Base-by-base conservation (phyloP, 2,888 invertebrate genomes). In the Nomada lathburiana region DNA sequence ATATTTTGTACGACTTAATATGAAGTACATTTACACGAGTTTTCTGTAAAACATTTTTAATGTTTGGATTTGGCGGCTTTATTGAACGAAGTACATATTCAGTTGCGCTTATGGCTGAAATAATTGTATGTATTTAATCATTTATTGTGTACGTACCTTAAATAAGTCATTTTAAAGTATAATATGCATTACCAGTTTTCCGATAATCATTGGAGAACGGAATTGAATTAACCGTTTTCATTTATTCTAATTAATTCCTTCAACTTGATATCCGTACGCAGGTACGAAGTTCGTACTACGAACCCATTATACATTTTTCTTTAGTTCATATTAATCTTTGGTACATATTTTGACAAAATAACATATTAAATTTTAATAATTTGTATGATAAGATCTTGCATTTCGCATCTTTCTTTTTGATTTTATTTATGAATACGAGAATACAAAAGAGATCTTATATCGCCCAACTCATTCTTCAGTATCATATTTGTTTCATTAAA, bases 1-100 rank as follows among this genome's bases (percentile, higher is more conserved):
- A 23, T 57, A 64, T 76, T 59, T 7, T 44, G n/a, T 65, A 71
- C 50, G 60, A 52, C 42, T 47, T 65, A 11, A 52, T 36, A 26
- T 53, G 64, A 23, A 29, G 60, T 52, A 44, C n/a, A 2, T 53
- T n/a, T 10, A 18, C 52, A 69, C 16, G 55, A 23, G 23, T 64
- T 47, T 47, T 36, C 16, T 62, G 23, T 42, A 59, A 50, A 53
- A 44, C 29, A n/a, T 68, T 42, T 55, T 26, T 42, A 26, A 44
- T 64, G 18, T 73, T 80, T 23, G 60, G 67, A 82, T 74, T 55
- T 67, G 70, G 78, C 74, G 78, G 81, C 59, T 53, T 36, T 2
- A 20, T 29, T 18, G 16, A 67, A 52, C 5, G 50, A 73, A 29
- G 29, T 26, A 36, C 36, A 36, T 36, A 55, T 59, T 18, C 10